Evolutionary conservation across 2,888 invertebrate genomes (phyloP).

Genomic region (Icerya purchasi): DNA sequence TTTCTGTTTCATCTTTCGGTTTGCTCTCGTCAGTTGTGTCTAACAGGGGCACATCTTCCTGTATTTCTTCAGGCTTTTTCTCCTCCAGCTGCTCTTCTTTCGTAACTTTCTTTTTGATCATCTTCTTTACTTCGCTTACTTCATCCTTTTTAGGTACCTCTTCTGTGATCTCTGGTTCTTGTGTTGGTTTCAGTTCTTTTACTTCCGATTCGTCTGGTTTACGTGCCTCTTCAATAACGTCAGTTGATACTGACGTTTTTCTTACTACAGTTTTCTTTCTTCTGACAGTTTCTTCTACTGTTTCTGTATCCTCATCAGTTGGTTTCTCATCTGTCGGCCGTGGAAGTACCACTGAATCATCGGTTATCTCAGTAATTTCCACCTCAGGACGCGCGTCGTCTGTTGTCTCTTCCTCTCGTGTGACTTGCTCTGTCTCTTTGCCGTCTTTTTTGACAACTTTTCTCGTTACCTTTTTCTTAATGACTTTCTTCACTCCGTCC

Average conservation of each 20-base stretch:
- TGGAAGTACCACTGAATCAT: too few relatives aligned
- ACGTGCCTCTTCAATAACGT: neutral
- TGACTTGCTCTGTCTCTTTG: too few relatives aligned
- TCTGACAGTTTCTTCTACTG: neutral
- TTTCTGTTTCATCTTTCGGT: slow-evolving; percentile 1
- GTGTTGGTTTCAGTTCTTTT: neutral
- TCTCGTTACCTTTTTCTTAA: too few relatives aligned
- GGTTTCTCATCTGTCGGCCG: neutral
- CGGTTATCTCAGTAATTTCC: too few relatives aligned
- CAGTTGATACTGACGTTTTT: too few relatives aligned
- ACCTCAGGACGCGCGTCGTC: too few relatives aligned
- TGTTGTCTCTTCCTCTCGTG: too few relatives aligned
- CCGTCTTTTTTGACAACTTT: too few relatives aligned
- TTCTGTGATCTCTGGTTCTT: slow-evolving; percentile 13
- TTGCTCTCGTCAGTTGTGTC: too few relatives aligned
- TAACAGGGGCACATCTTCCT: neutral
- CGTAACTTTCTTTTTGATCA: slow-evolving; percentile 16
- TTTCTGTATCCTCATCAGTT: neutral
- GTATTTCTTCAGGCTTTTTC: slow-evolving; percentile 3
- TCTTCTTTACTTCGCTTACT: slow-evolving; percentile 10
- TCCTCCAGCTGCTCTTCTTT: slow-evolving; percentile 21
- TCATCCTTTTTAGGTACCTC: slow-evolving; percentile 17
- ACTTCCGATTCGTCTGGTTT: slow-evolving; percentile 1
- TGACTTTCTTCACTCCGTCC: too few relatives aligned
- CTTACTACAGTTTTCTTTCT: slow-evolving; percentile 9